These are phyloP conservation scores for Kuschelorhynchus macadamiae DNA, from an alignment of 2,888 invertebrate species.

Conservation along the genomic window DNA sequence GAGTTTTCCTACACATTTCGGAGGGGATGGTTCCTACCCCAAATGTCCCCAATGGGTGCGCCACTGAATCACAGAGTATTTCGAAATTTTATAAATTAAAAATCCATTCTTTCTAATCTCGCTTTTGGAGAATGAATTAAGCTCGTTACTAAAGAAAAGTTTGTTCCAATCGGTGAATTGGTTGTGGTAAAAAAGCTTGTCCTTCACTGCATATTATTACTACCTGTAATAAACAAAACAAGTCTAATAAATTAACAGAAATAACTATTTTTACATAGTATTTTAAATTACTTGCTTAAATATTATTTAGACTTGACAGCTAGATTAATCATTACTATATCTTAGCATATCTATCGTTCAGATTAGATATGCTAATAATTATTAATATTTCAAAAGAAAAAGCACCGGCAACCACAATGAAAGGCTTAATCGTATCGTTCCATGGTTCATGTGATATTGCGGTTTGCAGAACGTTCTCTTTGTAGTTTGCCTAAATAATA, in stretches of 20 bases:
- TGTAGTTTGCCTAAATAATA: constrained; percentile 43
- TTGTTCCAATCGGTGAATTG: no score
- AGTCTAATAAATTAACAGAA: neutral
- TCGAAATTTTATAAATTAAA: no score
- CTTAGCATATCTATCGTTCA: constrained; percentile 39
- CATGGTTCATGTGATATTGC: constrained; percentile 47
- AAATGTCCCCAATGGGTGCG: no score
- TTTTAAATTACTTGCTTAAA: constrained; percentile 8
- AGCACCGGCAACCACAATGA: constrained; percentile 47
- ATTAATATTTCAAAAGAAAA: constrained; percentile 47
- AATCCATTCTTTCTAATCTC: no score
- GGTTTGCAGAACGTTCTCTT: constrained; percentile 47
- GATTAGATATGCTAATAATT: constrained; percentile 48
- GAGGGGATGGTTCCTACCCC: no score
- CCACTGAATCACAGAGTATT: no score
- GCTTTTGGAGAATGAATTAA: no score
- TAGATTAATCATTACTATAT: constrained; percentile 30
- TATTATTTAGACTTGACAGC: constrained; percentile 26
- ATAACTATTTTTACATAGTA: neutral
- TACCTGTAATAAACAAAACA: no score
- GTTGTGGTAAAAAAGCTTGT: no score
- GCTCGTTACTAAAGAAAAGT: no score
- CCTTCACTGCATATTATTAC: no score
- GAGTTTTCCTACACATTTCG: no score
- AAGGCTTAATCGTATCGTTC: constrained; percentile 46